Conservation (phyloP, 2,797 vertebrate genomes). For the Toxotes lorentzi region DNA sequence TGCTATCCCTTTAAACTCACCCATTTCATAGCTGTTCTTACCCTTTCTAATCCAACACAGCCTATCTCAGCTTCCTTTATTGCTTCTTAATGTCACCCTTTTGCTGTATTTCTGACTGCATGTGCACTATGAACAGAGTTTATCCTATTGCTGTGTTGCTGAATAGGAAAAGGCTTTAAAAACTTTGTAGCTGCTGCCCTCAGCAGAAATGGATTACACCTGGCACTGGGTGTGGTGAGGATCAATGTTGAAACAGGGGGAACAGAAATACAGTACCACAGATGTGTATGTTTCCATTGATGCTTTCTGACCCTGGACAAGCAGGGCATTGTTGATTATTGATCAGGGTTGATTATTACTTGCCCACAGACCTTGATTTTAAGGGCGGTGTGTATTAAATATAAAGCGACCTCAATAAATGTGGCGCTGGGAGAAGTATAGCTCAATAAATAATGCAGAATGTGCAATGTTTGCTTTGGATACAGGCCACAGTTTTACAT, state of each 20-base stretch:
- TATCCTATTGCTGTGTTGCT: constrained; percentile 28
- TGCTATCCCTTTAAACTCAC: constrained; percentile 46
- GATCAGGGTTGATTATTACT: constrained; percentile 53
- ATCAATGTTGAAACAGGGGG: constrained; percentile 49
- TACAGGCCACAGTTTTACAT: constrained; percentile 13
- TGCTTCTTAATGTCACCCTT: constrained; percentile 48
- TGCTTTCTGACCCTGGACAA: constrained; percentile 31
- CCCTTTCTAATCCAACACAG: constrained; percentile 46
- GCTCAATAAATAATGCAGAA: constrained; percentile 31
- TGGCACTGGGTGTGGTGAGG: constrained; percentile 37
- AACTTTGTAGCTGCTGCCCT: constrained; percentile 51
- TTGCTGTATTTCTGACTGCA: constrained; percentile 32
- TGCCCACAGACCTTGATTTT: constrained; percentile 24
- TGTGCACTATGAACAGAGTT: constrained; percentile 37
- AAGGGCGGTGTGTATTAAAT: constrained; percentile 39
- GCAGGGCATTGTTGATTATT: constrained; percentile 39
- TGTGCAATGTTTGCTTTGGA: constrained; percentile 31
- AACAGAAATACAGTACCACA: constrained; percentile 2
- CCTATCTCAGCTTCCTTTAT: constrained; percentile 47
- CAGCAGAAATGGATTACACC: constrained; percentile 62
- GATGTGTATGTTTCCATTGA: constrained; percentile 11
- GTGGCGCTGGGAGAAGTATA: constrained; percentile 9
- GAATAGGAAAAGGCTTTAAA: constrained; percentile 36
- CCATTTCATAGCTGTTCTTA: constrained; percentile 33
- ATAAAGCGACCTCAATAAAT: constrained; percentile 32